Evolutionary conservation across 2,797 vertebrate genomes (phyloP), one percentile per base, ranked within the genome.

Genomic region (Tangara arthus): DNA sequence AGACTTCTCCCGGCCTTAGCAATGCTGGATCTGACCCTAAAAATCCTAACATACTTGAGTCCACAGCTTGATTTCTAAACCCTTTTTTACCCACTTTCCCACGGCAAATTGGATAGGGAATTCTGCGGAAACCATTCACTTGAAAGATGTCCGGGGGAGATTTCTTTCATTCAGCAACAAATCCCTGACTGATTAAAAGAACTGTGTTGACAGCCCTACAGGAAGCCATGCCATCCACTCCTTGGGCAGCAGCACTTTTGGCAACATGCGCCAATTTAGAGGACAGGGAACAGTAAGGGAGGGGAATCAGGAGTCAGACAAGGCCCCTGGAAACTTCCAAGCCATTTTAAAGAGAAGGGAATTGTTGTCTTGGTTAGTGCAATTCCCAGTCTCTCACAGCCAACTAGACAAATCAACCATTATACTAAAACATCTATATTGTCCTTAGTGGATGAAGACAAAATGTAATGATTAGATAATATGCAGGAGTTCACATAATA

Each of bases 151-250:
- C 82, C 4, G 4, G 47, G 60, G 60, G 70, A 94, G 84, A 82
- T 60, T 71, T 66, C 83, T 93, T 95, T 92, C 92, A 93, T 89
- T 82, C 78, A 77, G 37, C 46, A 77, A 53, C 89, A 94, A 97
- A 94, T 80, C 83, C 89, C 81, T 73, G 44, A 64, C 49, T 85
- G 64, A 95, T 82, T 70, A 82, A 90, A 94, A 89, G 92, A 95
- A 63, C 44, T 56, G 15, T 44, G 66, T 27, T 91, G 92, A 89
- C 73, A 92, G 77, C 59, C 66, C 5, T 0, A 77, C 60, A 93
- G 90, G 88, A 94, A 91, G 82, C 90, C 55, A 63, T 84, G 66
- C 83, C 83, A 84, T 95, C 82, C 46, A 52, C 63, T 91, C 60
- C 59, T 88, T 39, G 59, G 92, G 59, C 77, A 95, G 52, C 64